Percentiles rank a stretch among this genome's conserved stretches.
These are phyloP conservation scores for Probaryconus sp. DNA, from an alignment of 1,140 invertebrate genomes.

Conservation along the genomic window DNA sequence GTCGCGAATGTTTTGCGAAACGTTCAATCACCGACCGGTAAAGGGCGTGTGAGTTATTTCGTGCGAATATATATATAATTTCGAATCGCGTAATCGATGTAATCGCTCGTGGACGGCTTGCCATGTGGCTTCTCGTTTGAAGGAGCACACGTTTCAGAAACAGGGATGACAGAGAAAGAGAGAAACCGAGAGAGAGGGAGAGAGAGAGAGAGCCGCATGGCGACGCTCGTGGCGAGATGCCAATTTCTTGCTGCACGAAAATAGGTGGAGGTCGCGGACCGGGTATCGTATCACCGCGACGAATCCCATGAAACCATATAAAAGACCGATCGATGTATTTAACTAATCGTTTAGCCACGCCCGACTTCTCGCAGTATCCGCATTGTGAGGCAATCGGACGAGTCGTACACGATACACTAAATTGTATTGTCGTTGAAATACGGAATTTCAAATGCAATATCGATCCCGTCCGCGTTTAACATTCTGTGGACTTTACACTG, in stretches of 20 bases:
- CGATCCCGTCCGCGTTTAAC: constrained; percentile 34
- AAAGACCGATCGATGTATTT: constrained; percentile 64
- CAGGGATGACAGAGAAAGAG: constrained; percentile 16
- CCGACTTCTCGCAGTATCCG: constrained; percentile 48
- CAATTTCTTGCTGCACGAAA: constrained; percentile 72
- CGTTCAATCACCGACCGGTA: constrained; percentile 1
- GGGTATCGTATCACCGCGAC: constrained; percentile 46
- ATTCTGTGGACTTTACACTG: constrained; percentile 30
- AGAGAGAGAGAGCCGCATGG: constrained; percentile 45
- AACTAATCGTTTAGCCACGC: constrained; percentile 62
- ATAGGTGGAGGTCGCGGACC: constrained; percentile 72
- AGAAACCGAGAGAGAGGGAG: constrained; percentile 33
- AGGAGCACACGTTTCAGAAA: constrained; percentile 41
- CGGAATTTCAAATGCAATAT: constrained; percentile 49
- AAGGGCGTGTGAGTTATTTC: background rate
- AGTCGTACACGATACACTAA: constrained; percentile 33
- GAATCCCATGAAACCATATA: constrained; percentile 63
- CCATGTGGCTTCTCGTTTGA: constrained; percentile 55
- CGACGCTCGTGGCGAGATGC: constrained; percentile 64
- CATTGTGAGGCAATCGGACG: constrained; percentile 58
- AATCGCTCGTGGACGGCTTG: constrained; percentile 51
- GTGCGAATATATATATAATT: constrained; percentile 1
- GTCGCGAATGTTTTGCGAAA: background rate
- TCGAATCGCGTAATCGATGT: constrained; percentile 62
- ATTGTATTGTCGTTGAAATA: constrained; percentile 37